These are phyloP conservation scores for Zoanthus sociatus DNA, from an alignment of 92 coral and sea anemone species.

Conservation along the genomic window DNA sequence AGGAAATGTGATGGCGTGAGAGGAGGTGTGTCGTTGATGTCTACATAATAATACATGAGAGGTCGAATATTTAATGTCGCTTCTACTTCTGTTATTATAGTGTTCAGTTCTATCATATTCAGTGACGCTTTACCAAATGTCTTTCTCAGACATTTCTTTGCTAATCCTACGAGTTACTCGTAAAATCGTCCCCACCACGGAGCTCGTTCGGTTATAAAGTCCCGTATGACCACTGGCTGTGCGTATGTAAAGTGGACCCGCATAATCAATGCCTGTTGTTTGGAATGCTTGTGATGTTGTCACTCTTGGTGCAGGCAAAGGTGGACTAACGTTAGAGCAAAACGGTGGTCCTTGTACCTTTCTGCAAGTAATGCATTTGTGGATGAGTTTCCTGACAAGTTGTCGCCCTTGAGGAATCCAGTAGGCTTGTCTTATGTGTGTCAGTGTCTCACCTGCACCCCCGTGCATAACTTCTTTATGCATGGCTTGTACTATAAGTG, in stretches of 20 bases:
- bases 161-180: constrained; percentile 11
- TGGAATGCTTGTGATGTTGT: constrained; percentile 1
- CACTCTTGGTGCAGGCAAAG: background rate
- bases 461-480: background rate
- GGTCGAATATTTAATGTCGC: constrained; percentile 17
- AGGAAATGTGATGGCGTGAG: constrained; percentile 29
- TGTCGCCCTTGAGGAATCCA: constrained; percentile 24
- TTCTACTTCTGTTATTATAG: constrained; percentile 32
- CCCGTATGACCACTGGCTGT: background rate
- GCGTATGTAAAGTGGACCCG: constrained; percentile 13
- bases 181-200: background rate
- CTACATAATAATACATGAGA: constrained; percentile 8
- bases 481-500: background rate
- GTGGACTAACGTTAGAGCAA: background rate
- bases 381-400: constrained; percentile 4
- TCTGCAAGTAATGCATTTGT: background rate
- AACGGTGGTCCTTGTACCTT: background rate
- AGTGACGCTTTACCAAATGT: constrained; percentile 22
- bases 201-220: background rate
- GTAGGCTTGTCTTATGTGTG: constrained; percentile 34
- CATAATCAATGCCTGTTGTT: constrained; percentile 5
- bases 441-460: constrained; percentile 28
- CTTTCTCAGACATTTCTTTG: constrained; percentile 37
- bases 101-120: constrained; percentile 23
- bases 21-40: constrained; percentile 34